Evolutionary conservation across 2,888 invertebrate species (phyloP), one percentile per base, ranked within the genome.

Genomic region (Pseudococcus longispinus): DNA sequence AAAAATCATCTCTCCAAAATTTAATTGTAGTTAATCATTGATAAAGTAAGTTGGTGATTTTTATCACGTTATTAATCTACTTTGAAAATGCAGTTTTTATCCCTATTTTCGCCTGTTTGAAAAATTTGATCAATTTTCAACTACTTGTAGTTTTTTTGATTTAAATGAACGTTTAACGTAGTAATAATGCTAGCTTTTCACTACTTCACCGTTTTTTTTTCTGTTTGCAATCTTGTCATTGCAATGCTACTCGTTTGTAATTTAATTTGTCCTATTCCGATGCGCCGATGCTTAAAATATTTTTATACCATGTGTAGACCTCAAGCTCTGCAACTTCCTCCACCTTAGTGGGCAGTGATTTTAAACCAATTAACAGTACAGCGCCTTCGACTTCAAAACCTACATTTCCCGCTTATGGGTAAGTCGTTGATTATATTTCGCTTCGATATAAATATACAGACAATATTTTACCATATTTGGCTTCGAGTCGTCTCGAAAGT

Each of bases 311-410:
- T 80, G 77, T 80, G 77, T 80, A 80, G 77, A 80, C 77, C 13
- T 80, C 77, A 83, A 60, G 55, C 51, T 46, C 83, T 18, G 51
- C 29, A 44, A 29, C 80, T 29, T 23, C 91, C 89, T 92, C 90
- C 89, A 92, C 90, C 89, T 93, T 93, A 15, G 91, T 93, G 15
- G 93, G 93, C 65, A 92, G 93, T n/a, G 93, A 93, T 89, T 93
- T 93, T 89, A 93, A 93, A 90, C 93, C 93, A 46, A 92, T 92
- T 44, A 91, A 92, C 13, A 92, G 92, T 88, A 89, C 91, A 86
- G 90, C 91, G 84, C 90, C 91, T 60, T 29, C 87, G 8, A 44
- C 42, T 86, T 18, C 87, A 42, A 88, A 88, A 74, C 74, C 88
- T 51, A 77, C 88, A 77, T 88, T 88, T 82, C 83, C 88, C 13